A percentile compares a stretch with the other conserved stretches of the same genome.
Evolutionary conservation across 2,797 vertebrate genomes (phyloP).

Genomic region (Mormyrops boulengeri): DNA sequence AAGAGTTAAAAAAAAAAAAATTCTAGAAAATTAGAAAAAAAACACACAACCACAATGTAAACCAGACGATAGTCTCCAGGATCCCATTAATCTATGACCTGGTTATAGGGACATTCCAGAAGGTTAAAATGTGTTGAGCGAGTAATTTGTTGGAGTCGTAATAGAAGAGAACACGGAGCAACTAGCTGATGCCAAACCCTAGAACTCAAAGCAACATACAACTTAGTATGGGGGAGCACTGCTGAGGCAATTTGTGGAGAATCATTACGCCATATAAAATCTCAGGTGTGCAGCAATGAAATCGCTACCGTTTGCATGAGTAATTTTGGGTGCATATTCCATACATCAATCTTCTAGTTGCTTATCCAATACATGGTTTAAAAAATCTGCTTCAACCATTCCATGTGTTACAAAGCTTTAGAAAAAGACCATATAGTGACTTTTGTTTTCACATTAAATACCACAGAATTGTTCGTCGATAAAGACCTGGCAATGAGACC

Average conservation of each 20-base stretch:
- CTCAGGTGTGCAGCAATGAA: background rate
- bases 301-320: background rate
- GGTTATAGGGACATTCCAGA: background rate
- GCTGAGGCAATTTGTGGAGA: background rate
- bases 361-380: background rate
- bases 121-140: background rate
- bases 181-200: background rate
- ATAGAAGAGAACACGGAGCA: background rate
- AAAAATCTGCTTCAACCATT: background rate
- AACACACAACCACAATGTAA: background rate
- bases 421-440: background rate
- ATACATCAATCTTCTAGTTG: background rate
- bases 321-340: background rate
- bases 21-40: background rate
- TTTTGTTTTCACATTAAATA: background rate
- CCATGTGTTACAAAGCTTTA: background rate
- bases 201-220: background rate
- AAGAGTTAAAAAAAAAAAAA: background rate
- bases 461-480: background rate
- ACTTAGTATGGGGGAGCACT: background rate
- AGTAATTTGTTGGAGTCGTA: background rate
- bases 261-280: background rate
- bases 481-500: background rate
- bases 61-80: background rate
- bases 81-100: background rate